phyloP scores from a whole-genome alignment of 1,140 invertebrate genomes.

The Ephestia elutella region DNA sequence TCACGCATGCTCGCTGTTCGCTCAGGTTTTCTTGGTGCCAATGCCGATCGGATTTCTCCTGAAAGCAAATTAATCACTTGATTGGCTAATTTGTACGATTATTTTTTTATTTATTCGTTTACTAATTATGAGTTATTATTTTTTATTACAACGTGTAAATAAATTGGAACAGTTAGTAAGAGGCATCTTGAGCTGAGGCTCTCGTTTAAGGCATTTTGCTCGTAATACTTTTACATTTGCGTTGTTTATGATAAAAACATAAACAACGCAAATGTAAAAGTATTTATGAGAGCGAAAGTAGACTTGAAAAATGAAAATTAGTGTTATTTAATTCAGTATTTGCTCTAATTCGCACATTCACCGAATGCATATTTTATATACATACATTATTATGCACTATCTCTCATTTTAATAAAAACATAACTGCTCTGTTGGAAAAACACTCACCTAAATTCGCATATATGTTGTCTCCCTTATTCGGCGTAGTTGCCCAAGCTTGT shows the following conservation, averaged over 20 bases:
- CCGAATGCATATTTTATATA: too few relatives aligned
- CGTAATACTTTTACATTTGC: too few relatives aligned
- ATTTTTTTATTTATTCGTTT: not conserved
- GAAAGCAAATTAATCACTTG: conserved; percentile 37
- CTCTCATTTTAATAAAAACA: conserved; percentile 4
- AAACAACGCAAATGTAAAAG: too few relatives aligned
- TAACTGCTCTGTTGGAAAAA: conserved; percentile 20
- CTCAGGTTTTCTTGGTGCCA: conserved; percentile 86
- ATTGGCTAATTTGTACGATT: not conserved
- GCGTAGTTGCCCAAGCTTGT: conserved; percentile 61
- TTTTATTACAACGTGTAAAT: not conserved
- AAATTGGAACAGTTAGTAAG: too few relatives aligned
- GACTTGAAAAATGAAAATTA: too few relatives aligned
- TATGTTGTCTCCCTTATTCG: conserved; percentile 77
- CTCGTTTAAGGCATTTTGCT: too few relatives aligned
- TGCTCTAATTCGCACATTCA: too few relatives aligned
- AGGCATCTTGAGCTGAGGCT: too few relatives aligned
- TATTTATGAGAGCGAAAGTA: too few relatives aligned
- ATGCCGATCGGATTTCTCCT: conserved; percentile 84
- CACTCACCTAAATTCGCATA: conserved; percentile 85
- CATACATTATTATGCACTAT: too few relatives aligned
- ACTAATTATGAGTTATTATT: not conserved
- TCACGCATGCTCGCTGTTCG: conserved; percentile 88
- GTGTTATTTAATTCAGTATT: too few relatives aligned
- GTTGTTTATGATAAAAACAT: too few relatives aligned